Conservation (phyloP, 1,140 invertebrate species). For the Drosophila varians region DNA sequence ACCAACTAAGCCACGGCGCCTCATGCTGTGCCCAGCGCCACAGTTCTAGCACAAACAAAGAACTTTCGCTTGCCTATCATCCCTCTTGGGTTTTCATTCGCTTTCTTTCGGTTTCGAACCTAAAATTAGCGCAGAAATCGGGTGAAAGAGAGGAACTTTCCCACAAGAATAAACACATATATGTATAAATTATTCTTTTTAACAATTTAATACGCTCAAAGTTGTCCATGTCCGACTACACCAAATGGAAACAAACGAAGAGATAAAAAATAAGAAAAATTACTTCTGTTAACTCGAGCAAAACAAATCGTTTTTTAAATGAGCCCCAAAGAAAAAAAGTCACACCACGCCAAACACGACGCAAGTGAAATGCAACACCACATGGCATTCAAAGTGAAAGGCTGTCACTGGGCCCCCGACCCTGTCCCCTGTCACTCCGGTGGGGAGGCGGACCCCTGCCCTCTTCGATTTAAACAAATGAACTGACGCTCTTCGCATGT, state of each 20-base stretch:
- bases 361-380: slow-evolving; percentile 75
- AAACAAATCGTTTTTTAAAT: slow-evolving; percentile 78
- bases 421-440: slow-evolving; percentile 12
- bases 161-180: slow-evolving; percentile 20
- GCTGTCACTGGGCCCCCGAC: slow-evolving; percentile 49
- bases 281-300: slow-evolving; percentile 72
- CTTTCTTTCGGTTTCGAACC: background rate
- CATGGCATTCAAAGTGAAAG: slow-evolving; percentile 66
- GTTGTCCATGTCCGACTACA: slow-evolving; percentile 26
- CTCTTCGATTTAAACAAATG: slow-evolving; percentile 58
- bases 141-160: slow-evolving; percentile 24
- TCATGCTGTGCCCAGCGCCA: slow-evolving; percentile 10
- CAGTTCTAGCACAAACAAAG: slow-evolving; percentile 30
- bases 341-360: slow-evolving; percentile 41
- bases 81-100: background rate
- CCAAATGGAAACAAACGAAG: slow-evolving; percentile 4
- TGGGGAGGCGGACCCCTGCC: background rate
- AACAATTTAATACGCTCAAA: slow-evolving; percentile 58
- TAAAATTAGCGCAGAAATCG: slow-evolving; percentile 12
- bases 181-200: slow-evolving; percentile 48
- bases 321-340: slow-evolving; percentile 45
- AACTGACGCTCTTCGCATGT: slow-evolving; percentile 67
- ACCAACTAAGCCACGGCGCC: slow-evolving; percentile 87
- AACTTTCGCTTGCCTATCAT: background rate
- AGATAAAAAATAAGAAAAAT: slow-evolving; percentile 73